phyloP scores from a whole-genome alignment of 2,113 vertebrate genomes.

The Aphyosemion australe region DNA sequence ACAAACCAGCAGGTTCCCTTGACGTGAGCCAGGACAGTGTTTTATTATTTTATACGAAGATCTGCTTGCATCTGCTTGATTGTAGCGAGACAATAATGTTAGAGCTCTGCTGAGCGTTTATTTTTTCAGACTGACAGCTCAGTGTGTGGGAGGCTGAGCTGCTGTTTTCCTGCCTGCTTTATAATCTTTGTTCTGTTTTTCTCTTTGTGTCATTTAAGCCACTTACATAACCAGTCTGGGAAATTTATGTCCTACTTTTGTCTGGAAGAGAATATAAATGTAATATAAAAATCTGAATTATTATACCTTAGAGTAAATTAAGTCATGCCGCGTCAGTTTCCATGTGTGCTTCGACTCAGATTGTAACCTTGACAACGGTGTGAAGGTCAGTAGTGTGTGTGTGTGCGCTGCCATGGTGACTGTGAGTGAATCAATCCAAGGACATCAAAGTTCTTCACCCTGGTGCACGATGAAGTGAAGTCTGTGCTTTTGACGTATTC shows the following conservation, averaged over 20 bases:
- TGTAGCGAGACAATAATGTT: not conserved
- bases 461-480: not conserved
- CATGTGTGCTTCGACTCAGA: constrained; percentile 62
- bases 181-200: constrained; percentile 28
- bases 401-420: constrained; percentile 55
- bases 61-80: not conserved
- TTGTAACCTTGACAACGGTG: constrained; percentile 66
- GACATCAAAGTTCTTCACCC: constrained; percentile 59
- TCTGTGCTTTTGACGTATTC: constrained; percentile 22
- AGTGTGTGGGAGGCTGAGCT: constrained; percentile 26
- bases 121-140: constrained; percentile 4
- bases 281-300: constrained; percentile 8
- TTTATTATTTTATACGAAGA: constrained; percentile 3
- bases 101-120: not conserved
- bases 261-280: not conserved
- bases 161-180: constrained; percentile 8
- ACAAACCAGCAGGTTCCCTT: constrained; percentile 13
- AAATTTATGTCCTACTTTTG: not conserved
- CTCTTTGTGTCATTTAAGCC: constrained; percentile 23
- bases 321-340: constrained; percentile 9
- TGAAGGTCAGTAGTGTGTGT: constrained; percentile 52
- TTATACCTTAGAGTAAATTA: constrained; percentile 10
- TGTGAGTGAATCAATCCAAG: constrained; percentile 38
- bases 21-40: constrained; percentile 6
- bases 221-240: constrained; percentile 21